Evolutionary conservation across 2,797 vertebrate genomes (phyloP), one percentile per base, ranked within the genome.

Genomic region (Phrynocephalus guinanensis): DNA sequence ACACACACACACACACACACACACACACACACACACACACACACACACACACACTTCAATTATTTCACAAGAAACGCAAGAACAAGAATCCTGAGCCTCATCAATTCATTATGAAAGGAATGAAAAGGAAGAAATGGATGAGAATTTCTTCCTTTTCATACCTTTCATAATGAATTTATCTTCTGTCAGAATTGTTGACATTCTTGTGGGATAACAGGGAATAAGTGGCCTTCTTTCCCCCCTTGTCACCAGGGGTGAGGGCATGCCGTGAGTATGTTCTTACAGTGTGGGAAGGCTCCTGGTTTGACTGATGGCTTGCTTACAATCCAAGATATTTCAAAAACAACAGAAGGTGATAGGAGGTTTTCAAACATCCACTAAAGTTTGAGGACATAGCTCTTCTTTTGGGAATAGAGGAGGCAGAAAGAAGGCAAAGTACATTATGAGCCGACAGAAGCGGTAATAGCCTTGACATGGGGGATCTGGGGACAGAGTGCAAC

Each of bases 161-260:
- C 38, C 38, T 44, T 44, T 44, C 38, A 44, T 44, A 44, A 44
- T 44, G 38, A 44, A 44, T 44, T 44, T 44, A 44, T 44, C 38
- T 44, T 44, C 38, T 44, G 38, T 44, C 38, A 44, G 38, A 44
- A 44, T 44, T 44, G 38, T 44, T 44, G 38, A 44, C 38, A 44
- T 44, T 44, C 38, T 44, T 4, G 2, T 44, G 38, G 38, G 38
- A 44, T 44, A 44, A 44, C 38, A 44, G 38, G 38, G 38, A 44
- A 44, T 44, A 44, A 70, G 9, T 90, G 44, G 30, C 81, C n/a
- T 83, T 44, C 70, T 77, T 93, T 85, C 82, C 24, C 48, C 76
- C 83, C 24, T 60, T 83, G 67, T 5, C n/a, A 80, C 24, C 3
- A 72, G 22, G 44, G 30, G n/a, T 77, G 24, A 48, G 20, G 48